phyloP scores from a whole-genome alignment of 2,113 vertebrate species.

The Equus przewalskii region DNA sequence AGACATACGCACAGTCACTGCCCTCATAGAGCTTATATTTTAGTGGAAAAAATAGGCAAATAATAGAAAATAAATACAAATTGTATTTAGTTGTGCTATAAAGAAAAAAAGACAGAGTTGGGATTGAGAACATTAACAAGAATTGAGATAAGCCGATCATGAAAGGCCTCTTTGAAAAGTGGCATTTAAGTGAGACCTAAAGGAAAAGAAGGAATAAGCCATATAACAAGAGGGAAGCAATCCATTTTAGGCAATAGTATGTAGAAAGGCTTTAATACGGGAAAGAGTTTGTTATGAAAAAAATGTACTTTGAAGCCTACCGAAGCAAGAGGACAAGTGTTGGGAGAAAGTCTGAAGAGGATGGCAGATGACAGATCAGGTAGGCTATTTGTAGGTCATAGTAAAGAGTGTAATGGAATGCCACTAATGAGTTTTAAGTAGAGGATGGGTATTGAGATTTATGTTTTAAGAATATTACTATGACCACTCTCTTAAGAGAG shows the following conservation, averaged over 20 bases:
- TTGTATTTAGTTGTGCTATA: background rate
- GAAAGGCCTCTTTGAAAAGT: constrained; percentile 13
- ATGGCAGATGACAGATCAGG: background rate
- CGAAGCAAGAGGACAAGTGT: background rate
- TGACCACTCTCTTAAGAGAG: background rate
- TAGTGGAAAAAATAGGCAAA: background rate
- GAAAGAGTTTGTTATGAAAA: background rate
- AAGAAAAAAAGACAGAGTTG: background rate
- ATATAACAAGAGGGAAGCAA: background rate
- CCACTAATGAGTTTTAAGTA: background rate
- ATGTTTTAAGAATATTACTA: background rate
- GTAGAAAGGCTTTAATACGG: background rate
- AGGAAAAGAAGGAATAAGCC: background rate
- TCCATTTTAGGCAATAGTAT: background rate
- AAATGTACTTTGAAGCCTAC: background rate
- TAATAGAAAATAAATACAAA: constrained; percentile 44
- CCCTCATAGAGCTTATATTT: background rate
- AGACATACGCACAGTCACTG: background rate
- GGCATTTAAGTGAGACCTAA: background rate
- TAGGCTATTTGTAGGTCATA: background rate
- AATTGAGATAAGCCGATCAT: background rate
- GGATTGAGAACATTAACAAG: background rate
- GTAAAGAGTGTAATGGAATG: background rate
- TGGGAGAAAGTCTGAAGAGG: background rate
- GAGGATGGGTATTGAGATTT: constrained; percentile 1